Evolutionary conservation across 2,797 vertebrate species (phyloP), one percentile per base, ranked within the genome.

Genomic region (Jordanella pulchra): DNA sequence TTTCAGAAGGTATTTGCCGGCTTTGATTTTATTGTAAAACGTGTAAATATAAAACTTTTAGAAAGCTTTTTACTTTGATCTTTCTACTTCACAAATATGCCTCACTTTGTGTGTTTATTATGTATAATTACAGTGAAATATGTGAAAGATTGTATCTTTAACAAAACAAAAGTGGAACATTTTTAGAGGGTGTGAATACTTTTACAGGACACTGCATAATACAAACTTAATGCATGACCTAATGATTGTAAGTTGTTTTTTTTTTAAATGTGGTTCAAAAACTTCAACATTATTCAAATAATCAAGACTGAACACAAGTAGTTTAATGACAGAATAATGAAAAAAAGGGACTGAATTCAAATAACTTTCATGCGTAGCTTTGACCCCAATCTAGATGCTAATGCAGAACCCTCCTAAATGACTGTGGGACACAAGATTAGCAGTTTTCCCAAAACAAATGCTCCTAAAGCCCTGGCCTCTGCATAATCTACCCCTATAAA

Each of bases 401-500:
- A 35, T 0, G n/a, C 4, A 61, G 56, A 65, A 69, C 65, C 60
- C 64, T 55, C 70, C 39, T 72, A 53, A 81, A 75, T 79, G 32
- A 76, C 50, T 42, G 47, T 66, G 69, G 50, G 39, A 60, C 35
- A 70, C 72, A 73, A 81, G 45, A 80, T 83, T 72, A 85, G 66
- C 76, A 78, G 72, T 66, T 66, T 70, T 79, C 56, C 77, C 76
- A 69, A 76, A 84, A 82, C 83, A 75, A 72, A 67, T 28, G 77
- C 78, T 85, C 78, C 74, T 65, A 85, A 73, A 81, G 73, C 74
- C 54, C 56, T 73, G 68, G 21, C 48, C 69, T 69, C 77, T 87
- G 80, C 85, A 87, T 84, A 86, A 85, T 80, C 86, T 76, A 73
- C 79, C 85, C 72, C 66, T 47, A 81, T 75, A 78, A 87, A 85